Conservation (phyloP, 2,888 invertebrate genomes). For the Pedicia rivosa region DNA sequence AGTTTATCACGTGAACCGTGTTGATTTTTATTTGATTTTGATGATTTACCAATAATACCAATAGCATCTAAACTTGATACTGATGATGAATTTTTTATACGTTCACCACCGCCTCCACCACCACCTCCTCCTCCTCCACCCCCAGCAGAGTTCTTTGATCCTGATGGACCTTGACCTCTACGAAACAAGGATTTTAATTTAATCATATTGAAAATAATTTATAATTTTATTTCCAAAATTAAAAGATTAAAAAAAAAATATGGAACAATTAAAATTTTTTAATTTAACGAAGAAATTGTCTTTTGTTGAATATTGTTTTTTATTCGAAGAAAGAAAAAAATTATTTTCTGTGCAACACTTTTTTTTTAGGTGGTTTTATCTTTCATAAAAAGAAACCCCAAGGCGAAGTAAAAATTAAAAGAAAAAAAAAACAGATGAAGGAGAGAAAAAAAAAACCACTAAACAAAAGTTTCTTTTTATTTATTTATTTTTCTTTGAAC, state of each 20-base stretch:
- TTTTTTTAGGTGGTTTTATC: too few relatives aligned
- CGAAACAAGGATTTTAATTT: conserved; percentile 85
- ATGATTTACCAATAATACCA: conserved; percentile 19
- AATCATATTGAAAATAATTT: conserved; percentile 47
- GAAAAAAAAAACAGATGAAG: too few relatives aligned
- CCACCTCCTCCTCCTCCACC: conserved; percentile 1
- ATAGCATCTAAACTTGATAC: conserved; percentile 48
- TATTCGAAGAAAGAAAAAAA: too few relatives aligned
- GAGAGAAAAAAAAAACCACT: too few relatives aligned
- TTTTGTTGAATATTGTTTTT: too few relatives aligned
- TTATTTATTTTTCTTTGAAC: too few relatives aligned
- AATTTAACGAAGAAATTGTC: neutral
- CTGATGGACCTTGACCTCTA: conserved; percentile 54
- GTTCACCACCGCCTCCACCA: conserved; percentile 16
- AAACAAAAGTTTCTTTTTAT: too few relatives aligned
- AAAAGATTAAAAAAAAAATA: neutral
- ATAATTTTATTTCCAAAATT: neutral
- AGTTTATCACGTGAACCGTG: conserved; percentile 29
- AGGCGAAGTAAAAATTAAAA: too few relatives aligned
- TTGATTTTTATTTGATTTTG: conserved; percentile 31
- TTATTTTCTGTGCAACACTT: too few relatives aligned
- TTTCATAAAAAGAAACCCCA: too few relatives aligned
- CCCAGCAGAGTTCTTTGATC: conserved; percentile 17
- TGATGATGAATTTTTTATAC: conserved; percentile 43
- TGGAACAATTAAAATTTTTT: neutral